phyloP scores from a whole-genome alignment of 2,888 invertebrate species.

The Entomobrya proxima region DNA sequence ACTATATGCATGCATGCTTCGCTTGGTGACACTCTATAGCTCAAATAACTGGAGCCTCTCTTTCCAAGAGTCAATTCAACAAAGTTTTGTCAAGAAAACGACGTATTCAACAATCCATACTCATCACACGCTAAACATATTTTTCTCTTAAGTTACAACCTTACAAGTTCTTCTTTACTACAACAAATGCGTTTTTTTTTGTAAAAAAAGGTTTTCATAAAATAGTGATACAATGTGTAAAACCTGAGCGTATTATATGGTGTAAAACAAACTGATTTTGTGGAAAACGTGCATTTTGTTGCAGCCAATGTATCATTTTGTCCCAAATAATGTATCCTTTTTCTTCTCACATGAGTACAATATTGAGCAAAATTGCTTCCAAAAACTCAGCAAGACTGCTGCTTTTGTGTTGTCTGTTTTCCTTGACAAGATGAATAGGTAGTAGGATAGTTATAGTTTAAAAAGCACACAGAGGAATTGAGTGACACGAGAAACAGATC shows the following conservation, averaged over 20 bases:
- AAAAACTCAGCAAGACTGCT: background rate
- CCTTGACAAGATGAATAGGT: constrained; percentile 53
- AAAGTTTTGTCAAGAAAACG: constrained; percentile 15
- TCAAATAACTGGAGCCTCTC: constrained; percentile 71
- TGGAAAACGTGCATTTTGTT: background rate
- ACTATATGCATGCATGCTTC: constrained; percentile 71
- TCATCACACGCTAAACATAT: too few relatives aligned
- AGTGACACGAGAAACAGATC: constrained; percentile 29
- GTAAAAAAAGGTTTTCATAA: background rate
- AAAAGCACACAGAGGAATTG: constrained; percentile 28
- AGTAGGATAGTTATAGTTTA: constrained; percentile 20
- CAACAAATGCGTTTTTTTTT: background rate
- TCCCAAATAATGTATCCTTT: background rate
- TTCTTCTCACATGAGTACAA: background rate
- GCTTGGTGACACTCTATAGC: constrained; percentile 71
- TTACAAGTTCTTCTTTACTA: background rate
- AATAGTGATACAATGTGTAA: background rate
- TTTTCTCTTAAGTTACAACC: background rate
- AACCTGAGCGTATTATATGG: background rate
- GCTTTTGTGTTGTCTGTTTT: background rate
- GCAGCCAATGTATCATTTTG: constrained; percentile 35
- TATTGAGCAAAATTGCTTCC: constrained; percentile 30
- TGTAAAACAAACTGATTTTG: background rate
- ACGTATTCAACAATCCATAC: background rate
- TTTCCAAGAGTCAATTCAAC: background rate